Evolutionary conservation across 1,140 invertebrate genomes (phyloP).

Genomic region (Zaprionus davidi): DNA sequence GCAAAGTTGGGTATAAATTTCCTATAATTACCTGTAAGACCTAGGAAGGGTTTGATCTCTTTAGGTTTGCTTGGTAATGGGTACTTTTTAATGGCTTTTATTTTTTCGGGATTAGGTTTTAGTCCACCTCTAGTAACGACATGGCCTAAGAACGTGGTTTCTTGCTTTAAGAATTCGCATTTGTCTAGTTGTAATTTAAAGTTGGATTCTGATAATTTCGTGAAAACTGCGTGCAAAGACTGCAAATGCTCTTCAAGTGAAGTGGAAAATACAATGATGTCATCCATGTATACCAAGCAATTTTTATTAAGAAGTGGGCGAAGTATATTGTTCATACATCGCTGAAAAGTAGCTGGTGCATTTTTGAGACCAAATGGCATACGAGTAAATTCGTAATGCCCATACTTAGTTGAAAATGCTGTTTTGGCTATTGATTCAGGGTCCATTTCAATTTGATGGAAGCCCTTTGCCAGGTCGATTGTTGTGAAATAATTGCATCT

Average conservation of each 20-base stretch:
- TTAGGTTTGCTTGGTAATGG: constrained; percentile 36
- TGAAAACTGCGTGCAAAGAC: constrained; percentile 73
- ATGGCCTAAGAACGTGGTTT: constrained; percentile 70
- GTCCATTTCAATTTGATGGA: too few species aligned
- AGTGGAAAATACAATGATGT: constrained; percentile 75
- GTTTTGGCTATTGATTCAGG: too few species aligned
- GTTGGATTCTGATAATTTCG: constrained; percentile 48
- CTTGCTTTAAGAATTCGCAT: constrained; percentile 55
- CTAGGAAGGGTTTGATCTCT: constrained; percentile 20
- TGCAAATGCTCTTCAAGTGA: constrained; percentile 68
- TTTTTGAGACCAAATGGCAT: too few species aligned
- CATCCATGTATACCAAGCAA: too few species aligned
- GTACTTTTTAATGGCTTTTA: constrained; percentile 51
- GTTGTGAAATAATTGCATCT: too few species aligned
- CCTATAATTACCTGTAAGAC: constrained; percentile 6
- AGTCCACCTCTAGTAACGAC: constrained; percentile 56
- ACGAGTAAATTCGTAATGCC: too few species aligned
- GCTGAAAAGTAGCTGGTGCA: too few species aligned
- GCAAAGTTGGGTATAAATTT: constrained; percentile 14
- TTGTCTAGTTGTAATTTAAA: constrained; percentile 39
- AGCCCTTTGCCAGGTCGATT: too few species aligned
- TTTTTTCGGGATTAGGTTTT: constrained; percentile 49
- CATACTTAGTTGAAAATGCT: too few species aligned
- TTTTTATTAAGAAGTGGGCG: too few species aligned
- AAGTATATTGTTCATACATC: too few species aligned